Evolutionary conservation across 2,797 vertebrate species (phyloP).

Genomic region (Chiloscyllium punctatum): DNA sequence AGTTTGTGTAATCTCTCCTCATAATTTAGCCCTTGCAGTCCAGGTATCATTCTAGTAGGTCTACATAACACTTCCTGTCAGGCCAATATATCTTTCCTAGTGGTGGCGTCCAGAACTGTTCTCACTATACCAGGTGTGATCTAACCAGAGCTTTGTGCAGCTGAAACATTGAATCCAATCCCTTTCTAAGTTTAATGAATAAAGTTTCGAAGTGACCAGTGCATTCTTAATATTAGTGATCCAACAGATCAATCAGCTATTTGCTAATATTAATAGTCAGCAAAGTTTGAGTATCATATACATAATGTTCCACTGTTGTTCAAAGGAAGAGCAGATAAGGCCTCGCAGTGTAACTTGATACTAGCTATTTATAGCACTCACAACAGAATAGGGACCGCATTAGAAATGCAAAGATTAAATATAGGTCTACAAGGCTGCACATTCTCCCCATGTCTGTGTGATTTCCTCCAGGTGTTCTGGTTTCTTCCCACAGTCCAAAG

Average conservation of each 20-base stretch:
- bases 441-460: no score
- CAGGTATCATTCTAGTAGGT: neutral
- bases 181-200: neutral
- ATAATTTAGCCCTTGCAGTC: neutral
- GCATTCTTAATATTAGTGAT: neutral
- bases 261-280: neutral
- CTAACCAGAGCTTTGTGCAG: neutral
- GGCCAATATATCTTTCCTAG: neutral
- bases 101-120: neutral
- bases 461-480: no score
- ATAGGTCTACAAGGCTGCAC: neutral
- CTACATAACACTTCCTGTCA: neutral
- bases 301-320: neutral
- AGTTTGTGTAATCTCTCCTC: neutral
- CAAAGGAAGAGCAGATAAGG: neutral
- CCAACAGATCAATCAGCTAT: neutral
- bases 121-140: neutral
- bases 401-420: neutral
- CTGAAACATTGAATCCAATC: neutral
- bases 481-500: no score
- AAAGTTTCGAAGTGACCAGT: neutral
- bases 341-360: neutral
- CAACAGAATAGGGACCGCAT: neutral
- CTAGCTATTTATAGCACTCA: neutral
- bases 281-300: neutral